Percentiles rank a stretch among this genome's conserved stretches.
These are phyloP conservation scores for Leucania comma DNA, from an alignment of 2,888 invertebrate species.

Conservation along the genomic window DNA sequence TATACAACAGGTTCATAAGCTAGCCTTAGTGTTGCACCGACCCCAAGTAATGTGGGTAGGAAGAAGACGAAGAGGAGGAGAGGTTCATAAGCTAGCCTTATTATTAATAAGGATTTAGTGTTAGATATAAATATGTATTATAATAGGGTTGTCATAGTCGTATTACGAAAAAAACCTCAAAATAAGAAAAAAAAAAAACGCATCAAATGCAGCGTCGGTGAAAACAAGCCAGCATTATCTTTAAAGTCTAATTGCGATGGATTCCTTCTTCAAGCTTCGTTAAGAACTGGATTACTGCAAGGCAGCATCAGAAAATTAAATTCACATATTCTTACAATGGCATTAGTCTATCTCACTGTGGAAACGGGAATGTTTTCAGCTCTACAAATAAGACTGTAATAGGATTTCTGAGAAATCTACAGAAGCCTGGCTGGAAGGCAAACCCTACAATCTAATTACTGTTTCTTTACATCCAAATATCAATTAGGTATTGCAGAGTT, in stretches of 20 bases:
- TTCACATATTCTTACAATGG: slow-evolving; percentile 27
- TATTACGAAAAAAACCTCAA: too few relatives aligned
- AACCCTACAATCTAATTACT: slow-evolving; percentile 23
- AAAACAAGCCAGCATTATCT: slow-evolving; percentile 30
- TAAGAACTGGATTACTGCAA: slow-evolving; percentile 24
- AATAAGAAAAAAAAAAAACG: background rate
- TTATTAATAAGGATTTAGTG: too few relatives aligned
- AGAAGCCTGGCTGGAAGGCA: slow-evolving; percentile 9
- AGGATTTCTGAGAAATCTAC: slow-evolving; percentile 17
- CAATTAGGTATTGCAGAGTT: background rate
- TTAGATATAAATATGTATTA: too few relatives aligned
- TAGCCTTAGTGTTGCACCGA: too few relatives aligned
- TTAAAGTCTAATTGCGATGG: slow-evolving; percentile 32
- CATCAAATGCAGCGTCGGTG: background rate
- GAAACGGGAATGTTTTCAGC: slow-evolving; percentile 27
- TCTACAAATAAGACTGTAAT: slow-evolving; percentile 33
- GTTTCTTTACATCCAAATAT: slow-evolving; percentile 2
- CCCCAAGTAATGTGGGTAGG: too few relatives aligned
- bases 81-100: too few relatives aligned
- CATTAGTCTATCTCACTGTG: slow-evolving; percentile 14
- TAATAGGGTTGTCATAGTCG: too few relatives aligned
- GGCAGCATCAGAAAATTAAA: slow-evolving; percentile 22
- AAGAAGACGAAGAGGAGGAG: too few relatives aligned
- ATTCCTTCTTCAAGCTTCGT: background rate
- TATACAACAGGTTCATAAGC: too few relatives aligned